Base-by-base conservation (phyloP, 2,113 vertebrate species). In the Phocoena phocoena region DNA sequence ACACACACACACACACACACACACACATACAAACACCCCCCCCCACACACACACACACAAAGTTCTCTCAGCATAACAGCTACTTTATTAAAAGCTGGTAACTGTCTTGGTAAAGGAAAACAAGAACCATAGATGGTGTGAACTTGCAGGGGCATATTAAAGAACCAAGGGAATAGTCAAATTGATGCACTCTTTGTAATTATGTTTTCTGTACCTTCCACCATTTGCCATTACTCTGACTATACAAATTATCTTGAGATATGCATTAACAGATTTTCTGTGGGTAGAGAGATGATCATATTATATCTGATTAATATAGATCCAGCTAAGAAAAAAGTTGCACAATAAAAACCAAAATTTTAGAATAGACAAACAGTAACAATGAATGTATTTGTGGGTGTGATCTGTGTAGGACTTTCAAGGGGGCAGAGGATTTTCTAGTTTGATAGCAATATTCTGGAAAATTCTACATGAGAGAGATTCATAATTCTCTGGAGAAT, bases 71-170 rank as follows among this genome's bases (percentile, higher is more conserved):
- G 60, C 50, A 70, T 85, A 47, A 80, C 36, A 33, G 11, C 5
- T 96, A 14, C 68, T 58, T 96, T 77, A 81, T 95, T 89, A 91
- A 95, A 90, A 58, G 10, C 58, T 91, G 38, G 23, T 88, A 82
- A 88, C 15, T 93, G 26, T 67, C 53, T 84, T 91, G 31, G 36
- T 74, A 83, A 84, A 94, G 38, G 63, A 33, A 93, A 90, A n/a
- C n/a, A 88, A 88, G 47, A 90, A 31, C 8, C 62, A 93, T 12
- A 80, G n/a, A 55, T 74, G 74, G 6, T 63, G 15, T 15, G 47
- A 86, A 63, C 65, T 95, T 95, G 12, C 14, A 89, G 67, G 25
- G 73, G 3, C 28, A 67, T 44, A 44, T 58, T 88, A 63, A 79
- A 93, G 47, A 76, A 90, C 20, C 60, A 65, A 90, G 14, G 60